phyloP scores from a whole-genome alignment of 2,888 invertebrate genomes.

The Tethea ocularis region DNA sequence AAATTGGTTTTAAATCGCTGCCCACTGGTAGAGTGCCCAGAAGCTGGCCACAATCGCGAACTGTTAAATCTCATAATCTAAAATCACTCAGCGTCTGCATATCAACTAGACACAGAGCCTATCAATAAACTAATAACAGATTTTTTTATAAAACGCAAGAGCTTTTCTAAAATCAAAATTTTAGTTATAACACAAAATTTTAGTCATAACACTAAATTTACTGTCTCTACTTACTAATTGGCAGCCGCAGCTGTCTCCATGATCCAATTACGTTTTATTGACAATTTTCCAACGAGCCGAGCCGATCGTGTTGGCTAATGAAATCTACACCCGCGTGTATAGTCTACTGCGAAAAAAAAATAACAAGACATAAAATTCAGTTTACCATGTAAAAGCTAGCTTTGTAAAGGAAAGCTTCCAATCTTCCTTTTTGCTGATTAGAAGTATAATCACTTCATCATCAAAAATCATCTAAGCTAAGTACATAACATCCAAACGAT shows the following conservation, averaged over 20 bases:
- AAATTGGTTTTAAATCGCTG: too few relatives aligned
- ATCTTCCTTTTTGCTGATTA: too few relatives aligned
- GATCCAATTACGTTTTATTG: slow-evolving; percentile 67
- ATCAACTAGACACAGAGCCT: too few relatives aligned
- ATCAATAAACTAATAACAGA: too few relatives aligned
- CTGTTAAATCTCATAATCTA: too few relatives aligned
- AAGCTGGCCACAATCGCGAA: too few relatives aligned
- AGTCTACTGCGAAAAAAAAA: background rate
- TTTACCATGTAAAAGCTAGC: background rate
- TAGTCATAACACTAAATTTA: slow-evolving; percentile 11
- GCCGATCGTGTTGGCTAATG: slow-evolving; percentile 39
- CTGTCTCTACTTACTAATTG: slow-evolving; percentile 44
- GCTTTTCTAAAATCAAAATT: background rate
- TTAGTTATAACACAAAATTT: slow-evolving; percentile 7
- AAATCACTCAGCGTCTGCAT: too few relatives aligned
- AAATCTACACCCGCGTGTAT: slow-evolving; percentile 39
- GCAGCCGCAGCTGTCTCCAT: slow-evolving; percentile 51
- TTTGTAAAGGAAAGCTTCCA: too few relatives aligned
- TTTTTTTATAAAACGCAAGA: background rate
- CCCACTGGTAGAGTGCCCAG: too few relatives aligned
- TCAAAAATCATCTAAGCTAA: too few relatives aligned
- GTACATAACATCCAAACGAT: too few relatives aligned
- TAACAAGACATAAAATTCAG: background rate
- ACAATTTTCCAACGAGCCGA: slow-evolving; percentile 42
- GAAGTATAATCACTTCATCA: too few relatives aligned